Evolutionary conservation across 2,113 vertebrate genomes (phyloP).

Genomic region (Platysternon megacephalum): DNA sequence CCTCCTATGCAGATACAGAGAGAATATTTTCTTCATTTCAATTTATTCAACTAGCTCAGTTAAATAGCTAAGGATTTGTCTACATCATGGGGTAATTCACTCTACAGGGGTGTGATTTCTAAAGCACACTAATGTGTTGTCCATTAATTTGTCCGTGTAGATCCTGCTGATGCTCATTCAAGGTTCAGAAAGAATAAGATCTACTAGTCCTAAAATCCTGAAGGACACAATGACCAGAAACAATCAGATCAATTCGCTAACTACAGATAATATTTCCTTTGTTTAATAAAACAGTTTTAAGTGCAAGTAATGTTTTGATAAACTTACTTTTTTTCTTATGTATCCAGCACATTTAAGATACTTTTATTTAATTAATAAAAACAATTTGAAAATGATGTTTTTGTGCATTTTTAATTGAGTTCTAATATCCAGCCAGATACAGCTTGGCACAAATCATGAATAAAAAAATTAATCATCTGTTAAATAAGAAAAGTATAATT

Average conservation of each 20-base stretch:
- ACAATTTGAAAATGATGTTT: background rate
- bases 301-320: background rate
- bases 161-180: too few relatives aligned
- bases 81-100: background rate
- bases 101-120: background rate
- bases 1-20: background rate
- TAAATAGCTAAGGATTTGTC: background rate
- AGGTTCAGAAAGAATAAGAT: too few relatives aligned
- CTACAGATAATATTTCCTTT: too few relatives aligned
- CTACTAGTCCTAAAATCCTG: too few relatives aligned
- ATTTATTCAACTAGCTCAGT: background rate
- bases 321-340: background rate
- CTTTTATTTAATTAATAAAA: too few relatives aligned
- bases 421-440: too few relatives aligned
- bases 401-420: too few relatives aligned
- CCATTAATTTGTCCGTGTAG: background rate
- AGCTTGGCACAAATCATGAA: too few relatives aligned
- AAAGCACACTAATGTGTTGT: background rate
- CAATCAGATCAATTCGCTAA: too few relatives aligned
- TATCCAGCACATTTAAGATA: background rate
- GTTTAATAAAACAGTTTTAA: background rate
- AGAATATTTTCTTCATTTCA: background rate
- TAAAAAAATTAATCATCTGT: too few relatives aligned
- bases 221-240: too few relatives aligned
- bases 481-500: too few relatives aligned